Evolutionary conservation across 2,113 vertebrate species (phyloP), one percentile per base, ranked within the genome.

Genomic region (Xenopus laevis): DNA sequence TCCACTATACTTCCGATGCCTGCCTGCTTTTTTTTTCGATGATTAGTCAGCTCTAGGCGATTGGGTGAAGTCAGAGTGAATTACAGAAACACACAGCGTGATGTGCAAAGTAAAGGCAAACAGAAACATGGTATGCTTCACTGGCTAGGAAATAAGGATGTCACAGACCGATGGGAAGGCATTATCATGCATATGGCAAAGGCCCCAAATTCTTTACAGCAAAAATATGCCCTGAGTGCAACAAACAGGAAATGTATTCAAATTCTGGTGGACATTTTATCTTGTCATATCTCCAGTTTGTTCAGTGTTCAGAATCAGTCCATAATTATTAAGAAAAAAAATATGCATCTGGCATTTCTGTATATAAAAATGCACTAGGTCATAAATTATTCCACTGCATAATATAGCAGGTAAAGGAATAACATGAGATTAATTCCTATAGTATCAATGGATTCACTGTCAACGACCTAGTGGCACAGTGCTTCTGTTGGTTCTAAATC

Each of bases 11-110:
- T 23, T 76, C 66, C n/a, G 74, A 62, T 55, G 74, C 59, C 52
- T 64, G 66, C 67, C 59, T 77, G 58, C 15, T 60, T 69, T 76
- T 75, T 77, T 70, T 67, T 58, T 62, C 66, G 45, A 55, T 69
- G 59, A 77, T 77, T 64, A 77, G 74, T 77, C 74, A 70, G 74
- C 74, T 77, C 67, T 63, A 64, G 74, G 74, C 74, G 13, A 77
- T 70, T 70, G 47, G 47, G 47, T 70, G 67, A 64, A 77, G 74
- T 77, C 74, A 77, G 59, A 77, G 74, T 62, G 74, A 77, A 77
- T 77, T 70, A 77, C 57, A 46, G 27, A 63, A 63, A 69, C 74
- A 77, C 74, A 70, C 59, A 70, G 60, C 74, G 69, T 77, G 74
- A 77, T 77, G 74, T 70, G 66, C 59, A 77, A 76, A 77, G 67